Base-by-base conservation (phyloP, 2,797 vertebrate species). In the Coccyzus lansbergi region DNA sequence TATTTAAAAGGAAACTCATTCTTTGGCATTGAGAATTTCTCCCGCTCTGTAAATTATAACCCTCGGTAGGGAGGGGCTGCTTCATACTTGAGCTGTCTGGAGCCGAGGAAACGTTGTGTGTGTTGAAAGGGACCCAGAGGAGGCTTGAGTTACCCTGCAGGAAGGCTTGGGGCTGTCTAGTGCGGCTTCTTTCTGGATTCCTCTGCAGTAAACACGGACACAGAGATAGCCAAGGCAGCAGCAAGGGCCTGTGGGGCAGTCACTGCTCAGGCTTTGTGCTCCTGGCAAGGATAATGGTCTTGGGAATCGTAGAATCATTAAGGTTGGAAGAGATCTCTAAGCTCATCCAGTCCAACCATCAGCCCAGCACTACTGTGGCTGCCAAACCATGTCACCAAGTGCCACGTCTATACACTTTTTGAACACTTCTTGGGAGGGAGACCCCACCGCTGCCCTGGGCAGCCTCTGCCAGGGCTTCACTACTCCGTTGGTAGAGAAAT, bases 21-120 rank as follows among this genome's bases (percentile, higher is more conserved):
- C 82, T 90, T 87, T 91, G 93, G 91, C 88, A 34, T 19, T 52
- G 68, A 51, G 80, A 81, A 85, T 89, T 86, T 86, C 67, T 97
- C 83, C 81, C 79, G 12, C 67, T 76, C 65, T 3, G n/a, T 96
- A 94, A 96, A 93, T 96, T 81, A 60, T 3, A 81, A 38, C 52
- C 44, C 71, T 91, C 92, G 90, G 86, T 89, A 76, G 76, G 86
- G 78, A 92, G 64, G 46, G 63, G 58, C 72, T 74, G 83, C 58
- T 76, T 88, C 74, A 67, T 71, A 25, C 64, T 80, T 87, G 0
- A 36, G 83, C 80, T 56, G 93, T 29, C 80, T 88, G 94, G 83
- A 94, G 93, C 59, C 21, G 10, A 22, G 49, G 90, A 49, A 33
- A 12, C 0, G 20, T 48, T 17, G n/a, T 48, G 46, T 46, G 76